phyloP scores from a whole-genome alignment of 2,797 vertebrate genomes.

The Spondyliosoma cantharus region DNA sequence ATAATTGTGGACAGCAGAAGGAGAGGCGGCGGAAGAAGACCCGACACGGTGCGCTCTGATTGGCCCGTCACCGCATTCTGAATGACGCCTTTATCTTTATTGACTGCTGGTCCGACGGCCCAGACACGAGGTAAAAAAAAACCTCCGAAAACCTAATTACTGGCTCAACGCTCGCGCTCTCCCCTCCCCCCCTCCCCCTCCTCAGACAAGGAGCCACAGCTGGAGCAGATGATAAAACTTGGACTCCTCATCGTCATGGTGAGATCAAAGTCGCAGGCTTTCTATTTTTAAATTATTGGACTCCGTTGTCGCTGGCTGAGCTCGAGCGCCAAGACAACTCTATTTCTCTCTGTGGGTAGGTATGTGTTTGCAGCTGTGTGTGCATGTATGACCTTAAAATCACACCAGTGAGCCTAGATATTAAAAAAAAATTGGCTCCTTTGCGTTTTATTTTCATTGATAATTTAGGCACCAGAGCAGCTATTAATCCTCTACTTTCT shows the following conservation, averaged over 20 bases:
- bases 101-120: slow-evolving; percentile 42
- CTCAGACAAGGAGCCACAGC: slow-evolving; percentile 58
- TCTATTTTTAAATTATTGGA: slow-evolving; percentile 69
- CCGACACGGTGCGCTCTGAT: background rate
- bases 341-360: background rate
- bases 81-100: slow-evolving; percentile 42
- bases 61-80: slow-evolving; percentile 37
- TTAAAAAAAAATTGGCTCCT: background rate
- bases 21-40: slow-evolving; percentile 29
- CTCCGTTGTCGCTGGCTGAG: slow-evolving; percentile 38
- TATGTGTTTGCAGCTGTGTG: background rate
- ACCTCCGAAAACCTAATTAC: slow-evolving; percentile 59
- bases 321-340: slow-evolving; percentile 10
- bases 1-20: slow-evolving; percentile 40
- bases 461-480: background rate
- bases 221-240: slow-evolving; percentile 70
- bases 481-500: background rate
- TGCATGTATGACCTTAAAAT: background rate
- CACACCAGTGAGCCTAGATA: background rate
- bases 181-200: background rate
- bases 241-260: slow-evolving; percentile 57
- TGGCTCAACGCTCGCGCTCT: slow-evolving; percentile 17
- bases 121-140: slow-evolving; percentile 49
- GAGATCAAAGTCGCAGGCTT: slow-evolving; percentile 68
- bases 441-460: background rate